A percentile compares a stretch with the other conserved stretches of the same genome.
These are phyloP conservation scores for Omphaloscelis lunosa DNA, from an alignment of 2,888 invertebrate species.

Conservation along the genomic window DNA sequence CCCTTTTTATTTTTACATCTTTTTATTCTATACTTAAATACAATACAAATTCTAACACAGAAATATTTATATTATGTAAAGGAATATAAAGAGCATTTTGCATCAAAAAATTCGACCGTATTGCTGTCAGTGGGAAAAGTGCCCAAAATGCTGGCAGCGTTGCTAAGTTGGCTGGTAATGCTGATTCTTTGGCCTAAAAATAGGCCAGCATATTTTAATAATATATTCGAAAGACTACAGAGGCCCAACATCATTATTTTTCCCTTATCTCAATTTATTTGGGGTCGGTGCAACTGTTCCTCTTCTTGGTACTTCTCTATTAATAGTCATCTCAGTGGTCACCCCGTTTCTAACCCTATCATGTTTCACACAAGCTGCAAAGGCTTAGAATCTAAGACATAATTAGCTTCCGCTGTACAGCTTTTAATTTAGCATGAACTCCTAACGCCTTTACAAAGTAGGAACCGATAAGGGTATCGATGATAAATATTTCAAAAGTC, in stretches of 20 bases:
- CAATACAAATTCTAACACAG: too few species aligned
- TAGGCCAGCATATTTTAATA: too few species aligned
- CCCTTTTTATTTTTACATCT: too few species aligned
- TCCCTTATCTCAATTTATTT: background rate
- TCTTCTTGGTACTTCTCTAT: background rate
- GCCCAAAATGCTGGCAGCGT: too few species aligned
- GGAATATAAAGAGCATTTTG: too few species aligned
- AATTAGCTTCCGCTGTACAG: background rate
- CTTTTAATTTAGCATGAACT: conserved; percentile 15
- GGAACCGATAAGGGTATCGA: conserved; percentile 37
- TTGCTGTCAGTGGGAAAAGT: too few species aligned
- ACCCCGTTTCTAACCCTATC: background rate
- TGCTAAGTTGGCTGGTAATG: too few species aligned
- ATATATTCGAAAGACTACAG: background rate
- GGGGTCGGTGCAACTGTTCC: background rate
- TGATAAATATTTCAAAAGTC: conserved; percentile 43
- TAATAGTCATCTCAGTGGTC: background rate
- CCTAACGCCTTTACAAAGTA: background rate
- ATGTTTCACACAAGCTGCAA: background rate
- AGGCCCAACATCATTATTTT: too few species aligned
- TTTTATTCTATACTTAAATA: too few species aligned
- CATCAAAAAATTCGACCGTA: too few species aligned
- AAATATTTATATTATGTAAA: too few species aligned
- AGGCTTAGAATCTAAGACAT: background rate
- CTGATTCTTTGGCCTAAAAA: too few species aligned